Conservation (phyloP, 1,140 invertebrate genomes). For the Drosophila parabipectinata region DNA sequence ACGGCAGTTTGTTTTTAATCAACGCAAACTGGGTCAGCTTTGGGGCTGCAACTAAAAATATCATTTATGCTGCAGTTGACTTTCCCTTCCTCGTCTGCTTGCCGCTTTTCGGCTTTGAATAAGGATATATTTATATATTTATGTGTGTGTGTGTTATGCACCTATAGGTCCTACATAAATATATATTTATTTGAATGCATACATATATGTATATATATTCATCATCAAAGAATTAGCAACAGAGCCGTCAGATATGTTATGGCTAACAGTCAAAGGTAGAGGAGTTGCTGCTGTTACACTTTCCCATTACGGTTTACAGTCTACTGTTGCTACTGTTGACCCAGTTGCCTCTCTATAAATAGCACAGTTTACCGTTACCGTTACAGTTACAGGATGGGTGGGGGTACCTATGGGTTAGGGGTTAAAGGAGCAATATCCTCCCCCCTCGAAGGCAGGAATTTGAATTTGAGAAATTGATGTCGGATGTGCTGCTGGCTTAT, state of each 20-base stretch:
- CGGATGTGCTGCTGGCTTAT: conserved; percentile 36
- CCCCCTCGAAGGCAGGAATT: conserved; percentile 16
- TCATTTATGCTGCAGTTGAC: conserved; percentile 80
- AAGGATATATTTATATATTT: conserved; percentile 31
- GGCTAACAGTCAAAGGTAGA: conserved; percentile 41
- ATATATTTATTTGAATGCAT: conserved; percentile 7
- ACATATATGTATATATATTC: conserved; percentile 25
- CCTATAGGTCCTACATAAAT: neutral
- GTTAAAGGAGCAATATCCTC: neutral
- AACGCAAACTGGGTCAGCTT: conserved; percentile 79
- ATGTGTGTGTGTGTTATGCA: conserved; percentile 11
- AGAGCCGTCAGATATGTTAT: conserved; percentile 33
- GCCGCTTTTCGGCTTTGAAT: conserved; percentile 37
- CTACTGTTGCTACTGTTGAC: conserved; percentile 57
- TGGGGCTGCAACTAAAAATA: conserved; percentile 79
- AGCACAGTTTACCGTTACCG: conserved; percentile 39
- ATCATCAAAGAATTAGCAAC: conserved; percentile 27
- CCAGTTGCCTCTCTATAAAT: conserved; percentile 71
- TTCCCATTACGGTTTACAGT: conserved; percentile 15
- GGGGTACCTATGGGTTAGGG: neutral
- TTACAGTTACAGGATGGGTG: conserved; percentile 5
- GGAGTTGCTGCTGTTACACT: conserved; percentile 40
- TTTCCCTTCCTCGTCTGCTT: conserved; percentile 46
- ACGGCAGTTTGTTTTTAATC: conserved; percentile 81
- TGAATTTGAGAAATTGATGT: conserved; percentile 37